A percentile compares a stretch with the other conserved stretches of the same genome.
Evolutionary conservation across 2,888 invertebrate species (phyloP).

Genomic region (Phragmatobia fuliginosa): DNA sequence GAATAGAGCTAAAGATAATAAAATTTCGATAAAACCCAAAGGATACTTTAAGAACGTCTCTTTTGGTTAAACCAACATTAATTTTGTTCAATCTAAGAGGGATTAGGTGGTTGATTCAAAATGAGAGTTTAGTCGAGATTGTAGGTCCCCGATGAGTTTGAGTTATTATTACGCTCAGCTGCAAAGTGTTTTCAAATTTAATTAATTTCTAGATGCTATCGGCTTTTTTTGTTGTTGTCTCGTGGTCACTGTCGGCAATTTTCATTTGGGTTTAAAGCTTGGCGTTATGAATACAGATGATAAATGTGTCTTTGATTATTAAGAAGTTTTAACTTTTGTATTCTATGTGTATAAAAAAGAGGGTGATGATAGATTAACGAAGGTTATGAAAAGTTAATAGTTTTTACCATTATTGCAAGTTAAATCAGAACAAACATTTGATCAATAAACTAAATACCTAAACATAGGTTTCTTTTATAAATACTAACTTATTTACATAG

Average conservation of each 20-base stretch:
- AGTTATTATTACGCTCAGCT: slow-evolving; percentile 39
- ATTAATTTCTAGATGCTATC: slow-evolving; percentile 56
- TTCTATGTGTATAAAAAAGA: not conserved
- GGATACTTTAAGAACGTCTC: slow-evolving; percentile 54
- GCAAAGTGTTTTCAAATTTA: slow-evolving; percentile 52
- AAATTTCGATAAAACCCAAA: slow-evolving; percentile 55
- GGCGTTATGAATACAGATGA: not conserved
- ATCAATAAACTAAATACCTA: too few species aligned
- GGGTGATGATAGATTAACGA: too few species aligned
- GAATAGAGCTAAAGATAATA: slow-evolving; percentile 56
- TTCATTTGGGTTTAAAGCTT: slow-evolving; percentile 14
- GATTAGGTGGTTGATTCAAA: slow-evolving; percentile 58
- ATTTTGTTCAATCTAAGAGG: slow-evolving; percentile 70
- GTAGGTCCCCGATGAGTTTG: slow-evolving; percentile 34
- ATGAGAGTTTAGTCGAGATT: slow-evolving; percentile 44
- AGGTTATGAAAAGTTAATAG: not conserved
- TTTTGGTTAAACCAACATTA: slow-evolving; percentile 68
- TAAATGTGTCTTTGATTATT: not conserved
- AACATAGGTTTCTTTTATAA: too few species aligned
- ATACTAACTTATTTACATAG: too few species aligned
- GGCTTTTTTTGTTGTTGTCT: slow-evolving; percentile 27
- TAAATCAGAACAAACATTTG: too few species aligned
- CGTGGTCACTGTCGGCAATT: slow-evolving; percentile 27
- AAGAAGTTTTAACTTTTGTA: not conserved
- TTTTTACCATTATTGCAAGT: too few species aligned